phyloP scores from a whole-genome alignment of 2,113 vertebrate species.

The Salvelinus fontinalis region DNA sequence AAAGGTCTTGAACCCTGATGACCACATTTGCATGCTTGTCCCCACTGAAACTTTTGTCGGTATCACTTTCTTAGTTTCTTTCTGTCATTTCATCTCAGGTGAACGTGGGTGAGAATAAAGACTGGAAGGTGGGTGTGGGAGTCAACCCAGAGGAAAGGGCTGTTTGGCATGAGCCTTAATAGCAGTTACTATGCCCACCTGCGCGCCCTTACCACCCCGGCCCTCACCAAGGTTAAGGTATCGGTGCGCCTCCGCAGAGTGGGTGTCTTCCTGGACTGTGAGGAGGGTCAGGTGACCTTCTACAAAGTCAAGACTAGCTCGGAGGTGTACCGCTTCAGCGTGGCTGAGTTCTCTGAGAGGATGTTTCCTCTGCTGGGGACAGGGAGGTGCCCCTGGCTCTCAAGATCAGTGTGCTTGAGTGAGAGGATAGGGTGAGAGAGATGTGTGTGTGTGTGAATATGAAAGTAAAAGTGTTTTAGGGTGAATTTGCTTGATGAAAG shows the following conservation, averaged over 20 bases:
- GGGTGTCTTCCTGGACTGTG: constrained; percentile 72
- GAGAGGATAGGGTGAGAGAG: constrained; percentile 37
- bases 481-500: no score
- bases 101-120: constrained; percentile 66
- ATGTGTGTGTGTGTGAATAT: no score
- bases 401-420: constrained; percentile 37
- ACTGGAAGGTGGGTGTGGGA: constrained; percentile 75
- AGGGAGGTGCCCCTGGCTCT: constrained; percentile 73
- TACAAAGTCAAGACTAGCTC: constrained; percentile 69
- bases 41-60: neutral
- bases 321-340: constrained; percentile 63
- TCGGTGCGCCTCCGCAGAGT: constrained; percentile 59
- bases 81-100: constrained; percentile 53
- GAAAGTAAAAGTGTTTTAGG: neutral
- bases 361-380: constrained; percentile 72
- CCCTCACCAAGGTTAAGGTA: constrained; percentile 69
- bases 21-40: neutral
- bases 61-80: neutral
- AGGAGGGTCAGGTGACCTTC: constrained; percentile 71
- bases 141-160: constrained; percentile 72
- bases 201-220: constrained; percentile 59
- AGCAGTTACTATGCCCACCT: constrained; percentile 71
- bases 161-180: constrained; percentile 73
- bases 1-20: no score
- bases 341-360: constrained; percentile 44